phyloP scores from a whole-genome alignment of 1,140 invertebrate species.

The Camponotus floridanus region DNA sequence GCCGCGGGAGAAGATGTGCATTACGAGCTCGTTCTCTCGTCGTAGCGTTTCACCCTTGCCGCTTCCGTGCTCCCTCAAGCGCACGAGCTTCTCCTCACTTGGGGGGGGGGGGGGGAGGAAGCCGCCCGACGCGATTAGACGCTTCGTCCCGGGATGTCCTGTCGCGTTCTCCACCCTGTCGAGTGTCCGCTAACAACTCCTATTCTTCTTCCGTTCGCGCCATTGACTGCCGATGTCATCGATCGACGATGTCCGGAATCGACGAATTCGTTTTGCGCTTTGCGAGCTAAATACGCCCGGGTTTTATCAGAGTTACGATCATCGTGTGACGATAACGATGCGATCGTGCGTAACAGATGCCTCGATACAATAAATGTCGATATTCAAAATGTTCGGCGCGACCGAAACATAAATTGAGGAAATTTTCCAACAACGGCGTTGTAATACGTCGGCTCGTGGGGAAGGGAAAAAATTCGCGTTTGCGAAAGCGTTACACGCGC shows the following conservation, averaged over 20 bases:
- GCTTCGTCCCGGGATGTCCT: not conserved
- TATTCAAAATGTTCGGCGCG: constrained; percentile 46
- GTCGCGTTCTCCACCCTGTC: constrained; percentile 10
- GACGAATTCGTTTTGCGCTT: constrained; percentile 32
- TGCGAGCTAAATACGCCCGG: not conserved
- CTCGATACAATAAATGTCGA: constrained; percentile 62
- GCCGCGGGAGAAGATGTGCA: constrained; percentile 37
- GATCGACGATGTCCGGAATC: constrained; percentile 23
- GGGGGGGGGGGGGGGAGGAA: too few relatives aligned
- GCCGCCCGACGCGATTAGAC: constrained; percentile 49
- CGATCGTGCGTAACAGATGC: constrained; percentile 52
- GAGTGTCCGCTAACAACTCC: constrained; percentile 44
- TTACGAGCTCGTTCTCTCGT: constrained; percentile 60
- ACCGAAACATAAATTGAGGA: constrained; percentile 58
- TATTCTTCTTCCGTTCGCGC: constrained; percentile 30
- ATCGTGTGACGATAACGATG: constrained; percentile 14
- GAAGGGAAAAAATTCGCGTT: not conserved
- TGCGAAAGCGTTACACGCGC: constrained; percentile 11
- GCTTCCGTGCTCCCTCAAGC: constrained; percentile 22
- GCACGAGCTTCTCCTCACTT: not conserved
- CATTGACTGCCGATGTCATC: constrained; percentile 19
- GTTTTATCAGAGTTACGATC: constrained; percentile 53
- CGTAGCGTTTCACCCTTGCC: not conserved
- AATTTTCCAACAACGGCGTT: constrained; percentile 41
- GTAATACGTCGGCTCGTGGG: constrained; percentile 6